These are phyloP conservation scores for Gerris buenoi DNA, from an alignment of 1,140 invertebrate species.

Conservation along the genomic window DNA sequence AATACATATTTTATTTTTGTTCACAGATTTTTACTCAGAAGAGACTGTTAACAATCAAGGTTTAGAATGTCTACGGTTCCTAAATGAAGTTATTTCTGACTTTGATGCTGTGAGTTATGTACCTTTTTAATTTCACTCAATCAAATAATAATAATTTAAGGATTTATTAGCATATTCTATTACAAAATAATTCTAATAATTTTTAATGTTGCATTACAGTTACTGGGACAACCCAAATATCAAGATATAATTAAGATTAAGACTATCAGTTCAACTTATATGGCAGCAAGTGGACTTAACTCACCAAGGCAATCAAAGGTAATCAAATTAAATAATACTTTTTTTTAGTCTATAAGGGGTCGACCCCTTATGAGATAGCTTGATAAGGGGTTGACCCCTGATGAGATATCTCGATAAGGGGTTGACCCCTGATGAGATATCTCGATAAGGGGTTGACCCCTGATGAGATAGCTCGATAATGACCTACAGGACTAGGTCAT, in stretches of 20 bases:
- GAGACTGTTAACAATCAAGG: constrained; percentile 93
- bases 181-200: too few species aligned
- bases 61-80: constrained; percentile 82
- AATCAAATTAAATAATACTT: neutral
- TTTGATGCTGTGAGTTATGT: constrained; percentile 88
- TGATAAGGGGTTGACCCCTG: too few species aligned
- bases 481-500: too few species aligned
- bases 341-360: too few species aligned
- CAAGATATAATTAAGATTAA: constrained; percentile 93
- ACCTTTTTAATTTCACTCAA: too few species aligned
- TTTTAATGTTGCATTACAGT: constrained; percentile 37
- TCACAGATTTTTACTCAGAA: constrained; percentile 80
- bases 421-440: too few species aligned
- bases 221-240: constrained; percentile 68
- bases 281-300: constrained; percentile 87
- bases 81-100: constrained; percentile 96
- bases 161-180: neutral
- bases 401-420: too few species aligned
- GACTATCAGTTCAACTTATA: constrained; percentile 93
- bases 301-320: constrained; percentile 30
- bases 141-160: too few species aligned
- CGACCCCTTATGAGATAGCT: too few species aligned
- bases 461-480: too few species aligned
- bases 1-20: neutral
- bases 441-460: too few species aligned